Evolutionary conservation across 2,797 vertebrate species (phyloP).

Genomic region (Lacerta agilis): DNA sequence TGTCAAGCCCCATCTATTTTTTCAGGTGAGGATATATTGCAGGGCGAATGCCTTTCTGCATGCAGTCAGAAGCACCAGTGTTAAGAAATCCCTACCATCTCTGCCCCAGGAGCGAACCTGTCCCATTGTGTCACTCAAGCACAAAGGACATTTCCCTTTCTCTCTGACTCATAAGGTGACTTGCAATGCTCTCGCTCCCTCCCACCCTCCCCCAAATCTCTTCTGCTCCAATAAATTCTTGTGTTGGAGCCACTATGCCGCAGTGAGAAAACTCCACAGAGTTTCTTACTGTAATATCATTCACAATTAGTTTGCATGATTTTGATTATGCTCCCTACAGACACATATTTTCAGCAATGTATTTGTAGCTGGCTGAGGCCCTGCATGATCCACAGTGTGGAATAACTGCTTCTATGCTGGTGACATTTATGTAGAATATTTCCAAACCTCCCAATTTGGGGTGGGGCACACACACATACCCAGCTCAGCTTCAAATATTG

Average conservation of each 20-base stretch:
- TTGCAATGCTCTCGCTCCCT: not conserved
- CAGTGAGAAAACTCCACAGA: conserved; percentile 1
- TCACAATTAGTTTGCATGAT: not conserved
- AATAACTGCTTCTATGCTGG: not conserved
- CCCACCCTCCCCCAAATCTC: not conserved
- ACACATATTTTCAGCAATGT: not conserved
- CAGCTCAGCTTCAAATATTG: too few relatives aligned
- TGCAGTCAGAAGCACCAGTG: not conserved
- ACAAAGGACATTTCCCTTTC: not conserved
- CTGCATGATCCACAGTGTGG: not conserved
- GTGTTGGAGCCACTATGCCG: not conserved
- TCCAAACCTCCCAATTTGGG: not conserved
- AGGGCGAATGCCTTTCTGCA: not conserved
- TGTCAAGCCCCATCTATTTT: not conserved
- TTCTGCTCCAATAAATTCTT: conserved; percentile 34
- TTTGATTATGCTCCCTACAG: not conserved
- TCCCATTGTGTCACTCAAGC: not conserved
- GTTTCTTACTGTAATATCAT: not conserved
- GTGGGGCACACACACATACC: too few relatives aligned
- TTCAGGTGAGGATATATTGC: not conserved
- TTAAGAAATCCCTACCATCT: not conserved
- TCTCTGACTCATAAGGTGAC: conserved; percentile 27
- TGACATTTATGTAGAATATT: not conserved
- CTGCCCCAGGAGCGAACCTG: conserved; percentile 3
- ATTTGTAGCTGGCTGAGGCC: not conserved